phyloP scores from a whole-genome alignment of 2,797 vertebrate species.

The Denticeps clupeoides region DNA sequence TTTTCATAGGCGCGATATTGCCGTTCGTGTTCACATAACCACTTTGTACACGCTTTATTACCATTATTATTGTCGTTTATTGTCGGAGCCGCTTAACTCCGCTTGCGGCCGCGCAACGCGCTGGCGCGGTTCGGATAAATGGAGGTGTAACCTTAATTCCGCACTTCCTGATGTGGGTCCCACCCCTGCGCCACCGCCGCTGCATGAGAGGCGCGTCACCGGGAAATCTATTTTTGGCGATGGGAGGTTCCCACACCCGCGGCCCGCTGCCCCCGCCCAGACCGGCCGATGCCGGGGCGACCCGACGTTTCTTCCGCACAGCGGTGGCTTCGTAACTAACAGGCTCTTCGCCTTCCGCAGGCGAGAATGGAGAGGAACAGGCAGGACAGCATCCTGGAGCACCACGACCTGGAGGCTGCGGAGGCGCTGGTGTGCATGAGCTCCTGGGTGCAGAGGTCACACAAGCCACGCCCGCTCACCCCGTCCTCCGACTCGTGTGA shows the following conservation, averaged over 20 bases:
- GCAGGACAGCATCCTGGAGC: slow-evolving; percentile 69
- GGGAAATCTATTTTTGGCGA: slow-evolving; percentile 43
- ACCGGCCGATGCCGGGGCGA: slow-evolving; percentile 8
- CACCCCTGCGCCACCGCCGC: slow-evolving; percentile 29
- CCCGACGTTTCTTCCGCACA: no score
- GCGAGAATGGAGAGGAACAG: slow-evolving; percentile 65
- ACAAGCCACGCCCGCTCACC: slow-evolving; percentile 80
- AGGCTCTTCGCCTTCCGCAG: no score
- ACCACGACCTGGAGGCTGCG: slow-evolving; percentile 88
- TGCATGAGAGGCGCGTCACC: slow-evolving; percentile 34
- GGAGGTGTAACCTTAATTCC: slow-evolving; percentile 23
- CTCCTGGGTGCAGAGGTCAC: slow-evolving; percentile 80
- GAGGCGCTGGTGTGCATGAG: slow-evolving; percentile 96
- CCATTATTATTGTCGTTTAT: no score
- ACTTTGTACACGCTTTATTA: no score
- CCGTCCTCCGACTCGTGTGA: slow-evolving; percentile 91
- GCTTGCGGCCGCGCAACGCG: no score
- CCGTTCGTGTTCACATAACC: no score
- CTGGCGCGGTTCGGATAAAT: no score
- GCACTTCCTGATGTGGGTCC: slow-evolving; percentile 45
- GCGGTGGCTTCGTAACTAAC: no score
- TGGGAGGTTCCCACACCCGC: slow-evolving; percentile 43
- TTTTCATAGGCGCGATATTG: no score
- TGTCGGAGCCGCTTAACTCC: no score
- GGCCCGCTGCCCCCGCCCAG: slow-evolving; percentile 14